phyloP scores from a whole-genome alignment of 2,797 vertebrate genomes.

The Rhinophrynus dorsalis region DNA sequence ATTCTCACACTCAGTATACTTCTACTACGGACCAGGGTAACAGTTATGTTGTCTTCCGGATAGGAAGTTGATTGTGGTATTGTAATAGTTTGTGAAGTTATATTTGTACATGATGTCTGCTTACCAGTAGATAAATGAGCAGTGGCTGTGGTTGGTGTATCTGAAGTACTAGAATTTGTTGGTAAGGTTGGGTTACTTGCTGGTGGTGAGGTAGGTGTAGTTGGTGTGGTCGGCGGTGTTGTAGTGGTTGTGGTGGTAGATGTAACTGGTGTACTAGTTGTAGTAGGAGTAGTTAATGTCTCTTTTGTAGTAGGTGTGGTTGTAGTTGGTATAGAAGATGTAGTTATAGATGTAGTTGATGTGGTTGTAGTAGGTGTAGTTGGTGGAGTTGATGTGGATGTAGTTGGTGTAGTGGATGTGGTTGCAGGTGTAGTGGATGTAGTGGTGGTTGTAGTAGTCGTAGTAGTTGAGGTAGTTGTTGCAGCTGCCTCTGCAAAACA shows the following conservation, averaged over 20 bases:
- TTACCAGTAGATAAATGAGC: background rate
- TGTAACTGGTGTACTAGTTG: background rate
- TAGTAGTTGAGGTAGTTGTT: no score
- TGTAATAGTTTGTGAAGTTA: background rate
- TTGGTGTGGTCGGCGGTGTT: background rate
- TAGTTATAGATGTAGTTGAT: no score
- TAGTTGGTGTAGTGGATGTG: no score
- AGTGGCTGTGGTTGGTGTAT: background rate
- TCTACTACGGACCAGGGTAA: slow-evolving; percentile 2
- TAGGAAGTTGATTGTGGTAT: background rate
- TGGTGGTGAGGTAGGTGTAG: no score
- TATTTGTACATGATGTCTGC: background rate
- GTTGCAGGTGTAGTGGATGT: no score
- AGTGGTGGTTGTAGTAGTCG: no score
- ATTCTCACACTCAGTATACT: slow-evolving; percentile 2
- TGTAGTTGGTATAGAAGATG: background rate
- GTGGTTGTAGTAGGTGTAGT: background rate
- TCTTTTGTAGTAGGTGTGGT: background rate
- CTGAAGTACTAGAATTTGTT: no score
- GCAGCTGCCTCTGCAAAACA: no score
- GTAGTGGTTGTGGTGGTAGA: background rate
- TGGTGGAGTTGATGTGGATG: background rate
- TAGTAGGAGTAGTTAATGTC: background rate
- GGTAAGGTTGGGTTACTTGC: no score
- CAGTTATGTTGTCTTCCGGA: slow-evolving; percentile 24